A percentile compares a stretch with the other conserved stretches of the same genome.
These are phyloP conservation scores for Lonchura striata DNA, from an alignment of 2,113 vertebrate genomes.

Conservation along the genomic window DNA sequence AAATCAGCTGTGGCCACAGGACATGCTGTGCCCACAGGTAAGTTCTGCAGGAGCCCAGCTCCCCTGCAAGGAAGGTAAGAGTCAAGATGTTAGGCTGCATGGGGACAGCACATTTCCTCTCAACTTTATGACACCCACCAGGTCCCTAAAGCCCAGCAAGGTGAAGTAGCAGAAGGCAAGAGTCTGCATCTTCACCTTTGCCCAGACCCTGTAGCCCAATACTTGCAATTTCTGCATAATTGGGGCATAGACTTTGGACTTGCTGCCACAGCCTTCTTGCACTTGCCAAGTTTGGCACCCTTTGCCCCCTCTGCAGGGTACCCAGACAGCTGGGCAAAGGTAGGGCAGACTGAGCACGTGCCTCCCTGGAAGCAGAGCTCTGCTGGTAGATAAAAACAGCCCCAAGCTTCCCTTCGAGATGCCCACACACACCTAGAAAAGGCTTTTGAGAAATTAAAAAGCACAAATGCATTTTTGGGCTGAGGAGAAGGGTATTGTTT, in stretches of 20 bases:
- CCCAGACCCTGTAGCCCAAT: neutral
- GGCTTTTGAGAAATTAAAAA: neutral
- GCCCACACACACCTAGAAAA: neutral
- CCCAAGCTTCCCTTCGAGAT: neutral
- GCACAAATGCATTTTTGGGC: neutral
- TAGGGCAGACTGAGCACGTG: neutral
- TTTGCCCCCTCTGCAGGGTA: neutral
- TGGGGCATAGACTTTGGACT: neutral
- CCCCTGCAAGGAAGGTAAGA: neutral
- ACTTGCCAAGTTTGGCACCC: neutral
- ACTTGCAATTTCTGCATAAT: neutral
- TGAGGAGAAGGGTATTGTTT: neutral
- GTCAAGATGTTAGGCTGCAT: neutral
- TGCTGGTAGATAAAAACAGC: neutral
- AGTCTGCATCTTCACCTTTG: neutral
- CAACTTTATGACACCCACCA: neutral
- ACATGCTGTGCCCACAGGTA: rapidly evolving
- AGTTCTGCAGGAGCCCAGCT: neutral
- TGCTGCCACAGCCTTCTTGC: neutral
- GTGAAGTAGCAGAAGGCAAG: neutral
- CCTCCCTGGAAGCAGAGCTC: neutral
- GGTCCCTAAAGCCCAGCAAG: neutral
- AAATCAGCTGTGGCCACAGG: neutral
- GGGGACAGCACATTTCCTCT: neutral
- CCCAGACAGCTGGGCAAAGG: neutral